Conservation (phyloP, 2,113 vertebrate genomes). For the Elanoides forficatus region DNA sequence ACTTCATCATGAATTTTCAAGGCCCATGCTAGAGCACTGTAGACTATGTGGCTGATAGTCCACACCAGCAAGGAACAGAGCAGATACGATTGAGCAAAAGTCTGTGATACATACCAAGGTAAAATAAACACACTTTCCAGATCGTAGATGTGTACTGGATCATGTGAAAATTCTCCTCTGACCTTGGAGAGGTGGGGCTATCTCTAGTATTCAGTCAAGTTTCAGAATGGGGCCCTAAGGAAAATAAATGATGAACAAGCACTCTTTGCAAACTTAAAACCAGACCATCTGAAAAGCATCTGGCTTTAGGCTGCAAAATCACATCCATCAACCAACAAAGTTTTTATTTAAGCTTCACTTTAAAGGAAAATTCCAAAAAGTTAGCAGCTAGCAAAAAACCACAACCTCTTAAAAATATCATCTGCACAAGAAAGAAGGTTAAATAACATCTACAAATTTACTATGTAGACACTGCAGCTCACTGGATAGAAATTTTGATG, state of each 20-base stretch:
- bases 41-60: background rate
- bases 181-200: background rate
- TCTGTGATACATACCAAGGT: background rate
- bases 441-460: background rate
- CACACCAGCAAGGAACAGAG: background rate
- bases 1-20: background rate
- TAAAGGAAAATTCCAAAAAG: background rate
- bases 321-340: background rate
- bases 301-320: background rate
- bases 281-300: background rate
- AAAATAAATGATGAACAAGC: background rate
- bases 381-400: background rate
- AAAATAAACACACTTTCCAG: background rate
- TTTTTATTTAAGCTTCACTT: background rate
- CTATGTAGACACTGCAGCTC: background rate
- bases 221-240: background rate
- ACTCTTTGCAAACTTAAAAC: background rate
- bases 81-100: background rate
- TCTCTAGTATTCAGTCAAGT: background rate
- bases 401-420: background rate
- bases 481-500: background rate
- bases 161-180: background rate
- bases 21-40: background rate
- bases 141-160: background rate
- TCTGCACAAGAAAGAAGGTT: background rate